Conservation (phyloP, 2,113 vertebrate species). For the Pavo muticus region DNA sequence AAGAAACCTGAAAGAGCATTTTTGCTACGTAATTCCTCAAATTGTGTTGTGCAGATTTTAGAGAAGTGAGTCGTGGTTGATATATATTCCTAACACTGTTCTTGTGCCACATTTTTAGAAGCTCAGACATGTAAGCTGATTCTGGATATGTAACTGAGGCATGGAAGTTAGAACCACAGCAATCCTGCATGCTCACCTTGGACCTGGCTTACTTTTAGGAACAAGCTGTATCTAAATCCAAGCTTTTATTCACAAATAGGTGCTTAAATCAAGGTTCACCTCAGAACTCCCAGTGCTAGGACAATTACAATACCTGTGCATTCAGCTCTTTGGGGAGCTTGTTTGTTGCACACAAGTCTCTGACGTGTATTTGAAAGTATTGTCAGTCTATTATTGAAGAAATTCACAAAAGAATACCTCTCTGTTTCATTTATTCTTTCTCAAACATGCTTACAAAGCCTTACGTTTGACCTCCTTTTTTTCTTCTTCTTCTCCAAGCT, state of each 20-base stretch:
- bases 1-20: not conserved
- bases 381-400: not conserved
- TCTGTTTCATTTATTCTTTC: not conserved
- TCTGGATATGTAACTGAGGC: not conserved
- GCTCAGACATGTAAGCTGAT: not conserved
- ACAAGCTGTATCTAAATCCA: not conserved
- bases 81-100: not conserved
- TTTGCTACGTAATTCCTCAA: not conserved
- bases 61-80: not conserved
- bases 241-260: not conserved
- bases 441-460: not conserved
- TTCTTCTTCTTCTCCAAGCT: not conserved
- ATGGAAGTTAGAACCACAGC: not conserved
- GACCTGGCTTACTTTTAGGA: not conserved
- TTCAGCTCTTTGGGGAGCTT: not conserved
- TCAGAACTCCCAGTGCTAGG: not conserved
- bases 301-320: not conserved
- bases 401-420: not conserved
- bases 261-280: not conserved
- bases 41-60: not conserved
- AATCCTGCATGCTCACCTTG: not conserved
- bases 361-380: not conserved
- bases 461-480: not conserved
- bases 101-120: not conserved
- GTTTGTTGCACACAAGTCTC: not conserved